Base-by-base conservation (phyloP, 2,888 invertebrate genomes). In the Hypercompe scribonia region DNA sequence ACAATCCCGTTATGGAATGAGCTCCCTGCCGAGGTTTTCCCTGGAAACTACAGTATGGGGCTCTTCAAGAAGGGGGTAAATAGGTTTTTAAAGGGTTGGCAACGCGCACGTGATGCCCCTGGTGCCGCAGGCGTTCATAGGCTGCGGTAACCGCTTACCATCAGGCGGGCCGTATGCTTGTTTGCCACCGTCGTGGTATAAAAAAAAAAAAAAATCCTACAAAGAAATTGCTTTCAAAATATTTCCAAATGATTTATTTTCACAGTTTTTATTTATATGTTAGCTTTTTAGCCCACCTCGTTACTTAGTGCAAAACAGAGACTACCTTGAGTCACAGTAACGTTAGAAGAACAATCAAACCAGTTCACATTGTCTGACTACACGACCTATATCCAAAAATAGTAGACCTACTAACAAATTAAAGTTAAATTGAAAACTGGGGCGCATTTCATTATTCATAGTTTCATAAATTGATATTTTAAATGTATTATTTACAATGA, bases 381-480 rank as follows among this genome's bases (percentile, higher is more conserved):
- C 36, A 72, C 76, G 83, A 83, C 83, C 83, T 70, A 81, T 79
- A 82, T 83, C 79, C 79, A 70, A 81, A 83, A 84, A 84, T 83
- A 84, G 78, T 76, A 61, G 63, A 71, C 71, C 76, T 76, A 71
- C 68, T 76, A 42, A 58, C 65, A 33, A 70, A 76, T 54, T 74
- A 75, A 82, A 82, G 71, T 77, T 73, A 68, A 70, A 8, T 63
- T 65, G 71, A 73, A 71, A 83, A 78, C 68, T 84, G 76, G 84
- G 83, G 77, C 80, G 70, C 68, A 73, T 77, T 78, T 74, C 24
- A 39, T 50, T 65, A 61, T 65, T 72, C 63, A 46, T 13, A 15
- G 31, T 66, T 46, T 54, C 33, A 31, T 18, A 28, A 7, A 61
- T 31, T 28, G 15, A 31, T 61, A 28, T 58, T 28, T 28, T 1